Evolutionary conservation across 2,888 invertebrate species (phyloP).

Genomic region (Plagodis pulveraria): DNA sequence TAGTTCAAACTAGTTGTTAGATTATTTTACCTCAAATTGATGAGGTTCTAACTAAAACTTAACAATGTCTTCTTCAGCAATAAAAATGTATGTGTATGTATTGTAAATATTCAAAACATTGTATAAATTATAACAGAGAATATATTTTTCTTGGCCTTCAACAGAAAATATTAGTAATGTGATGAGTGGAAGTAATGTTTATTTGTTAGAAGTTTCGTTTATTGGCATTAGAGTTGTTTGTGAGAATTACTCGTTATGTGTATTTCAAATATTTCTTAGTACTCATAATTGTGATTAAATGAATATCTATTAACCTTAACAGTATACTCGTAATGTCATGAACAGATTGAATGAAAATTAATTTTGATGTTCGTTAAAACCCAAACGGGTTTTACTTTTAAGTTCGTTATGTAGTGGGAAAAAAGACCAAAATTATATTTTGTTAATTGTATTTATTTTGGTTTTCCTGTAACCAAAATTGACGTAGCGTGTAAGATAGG

Average conservation of each 20-base stretch:
- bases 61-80: constrained; percentile 79
- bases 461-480: constrained; percentile 74
- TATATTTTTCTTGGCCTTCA: constrained; percentile 81
- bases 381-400: constrained; percentile 52
- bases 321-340: constrained; percentile 49
- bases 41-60: constrained; percentile 65
- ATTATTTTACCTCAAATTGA: constrained; percentile 60
- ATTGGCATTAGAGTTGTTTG: constrained; percentile 19
- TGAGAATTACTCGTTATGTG: constrained; percentile 19
- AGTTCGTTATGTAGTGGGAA: constrained; percentile 58
- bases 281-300: constrained; percentile 30
- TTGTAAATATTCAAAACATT: constrained; percentile 79
- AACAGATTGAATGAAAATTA: constrained; percentile 62
- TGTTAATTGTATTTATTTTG: constrained; percentile 57
- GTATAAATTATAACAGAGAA: constrained; percentile 72
- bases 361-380: constrained; percentile 65
- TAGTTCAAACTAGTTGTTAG: constrained; percentile 72
- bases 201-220: constrained; percentile 25
- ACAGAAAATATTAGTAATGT: constrained; percentile 64
- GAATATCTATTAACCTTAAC: constrained; percentile 38
- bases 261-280: constrained; percentile 36
- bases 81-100: constrained; percentile 73
- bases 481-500: constrained; percentile 68
- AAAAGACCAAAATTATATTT: constrained; percentile 69
- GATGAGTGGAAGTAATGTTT: constrained; percentile 50